Conservation (phyloP, 2,113 vertebrate genomes). For the Ovis aries region DNA sequence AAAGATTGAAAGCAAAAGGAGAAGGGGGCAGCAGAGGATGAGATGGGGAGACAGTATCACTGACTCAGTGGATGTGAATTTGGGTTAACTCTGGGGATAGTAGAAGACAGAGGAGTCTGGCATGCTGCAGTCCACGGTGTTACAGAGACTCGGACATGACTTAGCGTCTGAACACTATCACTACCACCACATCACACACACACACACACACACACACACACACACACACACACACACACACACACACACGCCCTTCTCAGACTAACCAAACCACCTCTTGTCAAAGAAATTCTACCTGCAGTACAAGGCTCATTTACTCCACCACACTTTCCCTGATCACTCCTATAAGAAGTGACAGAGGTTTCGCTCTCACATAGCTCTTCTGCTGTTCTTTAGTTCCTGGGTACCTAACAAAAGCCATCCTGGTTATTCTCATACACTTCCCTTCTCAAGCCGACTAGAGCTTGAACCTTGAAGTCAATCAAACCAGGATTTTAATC, state of each 20-base stretch:
- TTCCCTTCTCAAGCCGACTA: neutral
- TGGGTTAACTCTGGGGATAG: neutral
- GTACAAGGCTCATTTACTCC: neutral
- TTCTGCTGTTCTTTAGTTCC: neutral
- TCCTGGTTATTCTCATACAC: neutral
- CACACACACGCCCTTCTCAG: neutral
- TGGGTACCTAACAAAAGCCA: neutral
- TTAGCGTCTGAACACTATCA: neutral
- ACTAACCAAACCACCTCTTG: neutral
- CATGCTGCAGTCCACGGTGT: neutral
- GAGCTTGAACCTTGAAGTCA: neutral
- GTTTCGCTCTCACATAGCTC: neutral
- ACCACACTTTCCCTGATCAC: neutral
- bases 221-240: neutral
- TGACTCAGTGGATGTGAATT: neutral
- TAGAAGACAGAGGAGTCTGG: neutral
- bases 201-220: neutral
- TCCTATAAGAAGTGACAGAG: neutral
- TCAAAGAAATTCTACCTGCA: neutral
- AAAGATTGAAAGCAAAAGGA: neutral
- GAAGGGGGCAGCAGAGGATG: neutral
- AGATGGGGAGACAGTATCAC: neutral
- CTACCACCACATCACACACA: neutral
- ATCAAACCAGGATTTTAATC: neutral
- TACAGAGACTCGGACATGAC: neutral